Percentiles rank a stretch among this genome's conserved stretches.
Evolutionary conservation across 2,888 invertebrate species (phyloP).

Genomic region (Helicoverpa assulta): DNA sequence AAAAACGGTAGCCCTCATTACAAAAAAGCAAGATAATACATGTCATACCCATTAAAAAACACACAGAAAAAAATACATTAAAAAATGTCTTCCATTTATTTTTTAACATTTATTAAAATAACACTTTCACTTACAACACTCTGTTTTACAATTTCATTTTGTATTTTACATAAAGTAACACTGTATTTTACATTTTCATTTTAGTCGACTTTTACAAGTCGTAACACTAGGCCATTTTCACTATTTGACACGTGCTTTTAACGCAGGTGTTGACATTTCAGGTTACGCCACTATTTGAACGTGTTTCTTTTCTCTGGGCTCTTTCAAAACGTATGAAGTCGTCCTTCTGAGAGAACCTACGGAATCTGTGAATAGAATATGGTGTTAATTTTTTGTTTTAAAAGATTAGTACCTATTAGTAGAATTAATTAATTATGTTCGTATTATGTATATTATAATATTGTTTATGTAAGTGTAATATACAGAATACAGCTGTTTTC

Average conservation of each 20-base stretch:
- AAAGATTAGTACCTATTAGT: no score
- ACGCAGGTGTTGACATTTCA: conserved; percentile 13
- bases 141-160: neutral
- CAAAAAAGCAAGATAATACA: neutral
- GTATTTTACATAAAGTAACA: neutral
- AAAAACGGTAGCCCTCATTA: no score
- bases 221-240: conserved; percentile 13
- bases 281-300: conserved; percentile 84
- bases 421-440: no score
- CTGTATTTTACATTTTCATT: neutral
- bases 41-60: conserved; percentile 17
- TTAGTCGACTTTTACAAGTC: neutral
- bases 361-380: conserved; percentile 71
- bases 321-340: conserved; percentile 85
- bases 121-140: neutral
- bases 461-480: no score
- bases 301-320: conserved; percentile 84
- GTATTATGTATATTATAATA: no score
- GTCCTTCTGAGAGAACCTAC: conserved; percentile 81
- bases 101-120: conserved; percentile 1
- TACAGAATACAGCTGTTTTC: no score
- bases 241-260: conserved; percentile 23
- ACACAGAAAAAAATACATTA: conserved; percentile 19
- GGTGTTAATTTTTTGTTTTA: neutral
- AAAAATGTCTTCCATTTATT: conserved; percentile 19